These are phyloP conservation scores for Actinostola sp. DNA, from an alignment of 92 coral and sea anemone species.

Conservation along the genomic window DNA sequence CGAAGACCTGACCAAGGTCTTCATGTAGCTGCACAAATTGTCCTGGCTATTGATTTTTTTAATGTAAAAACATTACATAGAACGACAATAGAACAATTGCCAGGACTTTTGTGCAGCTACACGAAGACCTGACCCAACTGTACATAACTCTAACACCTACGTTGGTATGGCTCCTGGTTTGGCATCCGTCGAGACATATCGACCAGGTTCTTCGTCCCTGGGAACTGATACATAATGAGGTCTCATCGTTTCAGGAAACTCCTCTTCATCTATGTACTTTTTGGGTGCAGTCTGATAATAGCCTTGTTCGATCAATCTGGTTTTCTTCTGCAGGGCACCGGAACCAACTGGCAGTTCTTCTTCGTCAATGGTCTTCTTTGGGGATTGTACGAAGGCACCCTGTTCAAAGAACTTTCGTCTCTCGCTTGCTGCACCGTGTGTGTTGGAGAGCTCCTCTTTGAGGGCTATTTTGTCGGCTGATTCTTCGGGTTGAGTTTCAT, in stretches of 20 bases:
- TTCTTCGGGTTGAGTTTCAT: conserved; percentile 9
- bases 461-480: conserved; percentile 13
- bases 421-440: conserved; percentile 30
- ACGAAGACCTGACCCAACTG: no score
- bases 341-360: conserved; percentile 20
- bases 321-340: conserved; percentile 6
- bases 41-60: no score
- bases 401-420: conserved; percentile 49
- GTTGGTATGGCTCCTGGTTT: conserved; percentile 33
- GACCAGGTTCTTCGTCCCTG: conserved; percentile 14
- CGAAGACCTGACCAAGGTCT: no score
- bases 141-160: no score
- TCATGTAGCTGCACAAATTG: no score
- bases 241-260: conserved; percentile 31
- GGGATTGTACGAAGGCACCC: conserved; percentile 2
- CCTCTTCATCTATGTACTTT: conserved; percentile 44
- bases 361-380: conserved; percentile 29
- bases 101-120: no score
- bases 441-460: conserved; percentile 14
- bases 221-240: background rate
- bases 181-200: conserved; percentile 30
- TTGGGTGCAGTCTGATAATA: conserved; percentile 7
- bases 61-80: no score
- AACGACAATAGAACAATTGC: no score
- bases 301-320: conserved; percentile 21